Base-by-base conservation (phyloP, 64 coral and sea anemone species). In the Exaiptasia diaphana region DNA sequence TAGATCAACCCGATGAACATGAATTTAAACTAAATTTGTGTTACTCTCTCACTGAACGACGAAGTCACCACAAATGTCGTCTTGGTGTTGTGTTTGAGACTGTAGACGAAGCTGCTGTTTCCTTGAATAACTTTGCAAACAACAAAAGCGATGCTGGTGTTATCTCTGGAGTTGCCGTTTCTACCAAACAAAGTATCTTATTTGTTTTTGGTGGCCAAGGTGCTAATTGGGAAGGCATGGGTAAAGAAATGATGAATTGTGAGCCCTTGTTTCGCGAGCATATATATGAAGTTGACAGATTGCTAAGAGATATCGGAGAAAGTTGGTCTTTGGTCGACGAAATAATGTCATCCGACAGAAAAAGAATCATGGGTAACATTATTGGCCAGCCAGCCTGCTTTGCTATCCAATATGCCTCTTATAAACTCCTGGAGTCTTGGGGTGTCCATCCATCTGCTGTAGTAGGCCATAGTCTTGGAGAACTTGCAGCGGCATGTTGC, bases 151-250 rank as follows among this genome's bases (percentile, higher is more conserved):
- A 46, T 32, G n/a, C 26, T 42, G 53, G 75, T 17, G 30, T 91
- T 1, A 22, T 63, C 4, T 78, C 29, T 24, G 89, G 89, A 26
- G 50, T 59, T 50, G 74, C 64, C 3, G 65, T n/a, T 1, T 74
- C 30, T 18, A 38, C 30, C 28, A 62, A 27, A 31, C 37, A 61
- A 38, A 85, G 60, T 33, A 13, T 79, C 8, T 24, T 80, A 36
- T 91, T 91, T 64, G 82, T 91, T 9, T 91, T 91, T 53, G 82
- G 82, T 6, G 89, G 89, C 3, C 82, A 86, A 57, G 89, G 89
- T 20, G 20, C 38, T 33, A 79, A 91, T 53, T 91, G 89, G 89
- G 26, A 13, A 31, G 89, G 82, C 15, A 91, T 91, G 89, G 89
- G 74, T 63, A 78, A 32, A n/a, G 68, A 91, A 36, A 6, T 91